A percentile compares a stretch with the other conserved stretches of the same genome.
phyloP scores from a whole-genome alignment of 2,888 invertebrate genomes.

The Euspilapteryx auroguttella region DNA sequence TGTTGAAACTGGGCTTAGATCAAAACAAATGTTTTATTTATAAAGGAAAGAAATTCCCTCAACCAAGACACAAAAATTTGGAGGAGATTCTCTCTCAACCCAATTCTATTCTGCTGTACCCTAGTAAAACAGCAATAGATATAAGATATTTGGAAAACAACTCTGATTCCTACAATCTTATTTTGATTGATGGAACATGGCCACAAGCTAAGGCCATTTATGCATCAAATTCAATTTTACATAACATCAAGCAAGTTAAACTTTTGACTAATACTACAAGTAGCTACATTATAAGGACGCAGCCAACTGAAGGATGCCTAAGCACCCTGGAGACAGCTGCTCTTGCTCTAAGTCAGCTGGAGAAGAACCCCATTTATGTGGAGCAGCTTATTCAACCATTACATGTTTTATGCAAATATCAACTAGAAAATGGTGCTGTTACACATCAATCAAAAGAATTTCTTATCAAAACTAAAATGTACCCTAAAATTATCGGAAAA shows the following conservation, averaged over 20 bases:
- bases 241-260: conserved; percentile 79
- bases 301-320: conserved; percentile 88
- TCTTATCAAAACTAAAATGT: conserved; percentile 75
- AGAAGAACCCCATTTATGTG: conserved; percentile 67
- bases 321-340: conserved; percentile 90
- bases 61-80: conserved; percentile 65
- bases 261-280: conserved; percentile 72
- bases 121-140: conserved; percentile 73
- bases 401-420: conserved; percentile 81
- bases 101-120: conserved; percentile 79
- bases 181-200: conserved; percentile 94
- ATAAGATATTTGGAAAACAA: conserved; percentile 55
- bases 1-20: conserved; percentile 77
- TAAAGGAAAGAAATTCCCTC: conserved; percentile 85
- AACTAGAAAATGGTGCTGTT: conserved; percentile 88
- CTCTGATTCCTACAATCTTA: conserved; percentile 68
- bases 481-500: conserved; percentile 80
- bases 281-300: conserved; percentile 90
- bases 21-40: conserved; percentile 75
- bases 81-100: conserved; percentile 65
- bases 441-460: conserved; percentile 92
- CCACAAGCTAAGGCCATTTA: conserved; percentile 93
- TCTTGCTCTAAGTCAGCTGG: conserved; percentile 75
- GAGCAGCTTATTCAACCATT: conserved; percentile 75
- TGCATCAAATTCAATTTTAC: conserved; percentile 76